Percentiles rank a stretch among this genome's conserved stretches.
phyloP scores from a whole-genome alignment of 2,888 invertebrate species.

The Crocallis elinguaria region DNA sequence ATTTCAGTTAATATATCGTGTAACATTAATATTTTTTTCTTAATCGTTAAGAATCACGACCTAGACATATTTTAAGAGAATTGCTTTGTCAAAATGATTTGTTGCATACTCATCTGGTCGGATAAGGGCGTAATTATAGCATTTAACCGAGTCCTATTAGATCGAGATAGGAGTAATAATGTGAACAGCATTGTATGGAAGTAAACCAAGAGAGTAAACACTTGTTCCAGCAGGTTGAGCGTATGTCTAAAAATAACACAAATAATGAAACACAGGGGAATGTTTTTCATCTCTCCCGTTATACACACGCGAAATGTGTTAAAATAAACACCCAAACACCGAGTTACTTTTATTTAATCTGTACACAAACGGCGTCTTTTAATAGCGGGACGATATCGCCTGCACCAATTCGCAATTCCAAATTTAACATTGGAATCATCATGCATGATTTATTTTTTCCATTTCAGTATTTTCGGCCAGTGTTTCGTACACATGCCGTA shows the following conservation, averaged over 20 bases:
- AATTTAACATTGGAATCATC: conserved; percentile 67
- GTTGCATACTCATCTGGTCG: conserved; percentile 42
- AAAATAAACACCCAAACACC: conserved; percentile 80
- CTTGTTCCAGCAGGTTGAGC: conserved; percentile 79
- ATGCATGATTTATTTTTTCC: conserved; percentile 74
- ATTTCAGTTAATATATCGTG: conserved; percentile 67
- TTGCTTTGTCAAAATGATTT: conserved; percentile 67
- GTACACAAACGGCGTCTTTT: conserved; percentile 73
- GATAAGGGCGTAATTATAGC: conserved; percentile 36
- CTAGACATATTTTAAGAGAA: conserved; percentile 57
- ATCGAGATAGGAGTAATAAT: conserved; percentile 54
- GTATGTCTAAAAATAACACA: conserved; percentile 78
- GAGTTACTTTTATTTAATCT: conserved; percentile 21
- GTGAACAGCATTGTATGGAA: conserved; percentile 74
- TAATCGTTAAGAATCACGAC: conserved; percentile 60
- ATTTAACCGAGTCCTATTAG: conserved; percentile 28
- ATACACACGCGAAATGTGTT: conserved; percentile 82
- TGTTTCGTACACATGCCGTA: conserved; percentile 62
- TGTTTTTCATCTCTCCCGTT: conserved; percentile 83
- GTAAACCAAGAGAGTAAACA: conserved; percentile 76
- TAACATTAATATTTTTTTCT: conserved; percentile 59
- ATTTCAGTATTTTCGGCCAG: conserved; percentile 54
- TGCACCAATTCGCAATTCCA: conserved; percentile 75
- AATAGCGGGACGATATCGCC: conserved; percentile 79
- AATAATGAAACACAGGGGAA: conserved; percentile 84